A percentile compares a stretch with the other conserved stretches of the same genome.
These are phyloP conservation scores for Aphelenchoides bicaudatus DNA, from an alignment of 2,888 invertebrate species.

Conservation along the genomic window DNA sequence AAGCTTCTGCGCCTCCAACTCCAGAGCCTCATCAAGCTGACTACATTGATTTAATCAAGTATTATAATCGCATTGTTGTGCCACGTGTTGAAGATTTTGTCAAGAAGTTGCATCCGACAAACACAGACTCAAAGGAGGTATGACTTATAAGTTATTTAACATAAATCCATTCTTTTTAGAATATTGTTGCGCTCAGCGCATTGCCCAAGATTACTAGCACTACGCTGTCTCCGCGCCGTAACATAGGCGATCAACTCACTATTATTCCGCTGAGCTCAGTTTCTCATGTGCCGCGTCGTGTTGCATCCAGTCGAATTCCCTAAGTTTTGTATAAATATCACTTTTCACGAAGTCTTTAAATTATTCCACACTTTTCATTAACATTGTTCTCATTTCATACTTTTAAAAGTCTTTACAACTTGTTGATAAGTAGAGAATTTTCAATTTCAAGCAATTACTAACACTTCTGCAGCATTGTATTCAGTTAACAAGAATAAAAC, in stretches of 20 bases:
- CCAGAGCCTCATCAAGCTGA: constrained; percentile 67
- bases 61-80: constrained; percentile 81
- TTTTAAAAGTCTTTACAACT: too few relatives aligned
- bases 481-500: too few relatives aligned
- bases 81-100: constrained; percentile 78
- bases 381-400: too few relatives aligned
- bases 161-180: constrained; percentile 35
- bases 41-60: constrained; percentile 81
- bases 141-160: not conserved
- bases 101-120: constrained; percentile 67
- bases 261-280: constrained; percentile 29
- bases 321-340: too few relatives aligned
- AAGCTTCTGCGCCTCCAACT: constrained; percentile 66
- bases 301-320: too few relatives aligned
- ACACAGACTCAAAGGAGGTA: constrained; percentile 42
- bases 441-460: too few relatives aligned
- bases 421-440: too few relatives aligned
- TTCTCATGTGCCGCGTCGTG: constrained; percentile 8
- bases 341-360: too few relatives aligned
- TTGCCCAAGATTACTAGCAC: constrained; percentile 64
- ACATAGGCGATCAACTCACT: constrained; percentile 65
- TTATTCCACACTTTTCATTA: too few relatives aligned
- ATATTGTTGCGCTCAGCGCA: constrained; percentile 67
- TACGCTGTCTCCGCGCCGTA: constrained; percentile 67
- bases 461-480: too few relatives aligned